Evolutionary conservation across 1,140 invertebrate species (phyloP).

Genomic region (Pseudomyrmex dendroicus): DNA sequence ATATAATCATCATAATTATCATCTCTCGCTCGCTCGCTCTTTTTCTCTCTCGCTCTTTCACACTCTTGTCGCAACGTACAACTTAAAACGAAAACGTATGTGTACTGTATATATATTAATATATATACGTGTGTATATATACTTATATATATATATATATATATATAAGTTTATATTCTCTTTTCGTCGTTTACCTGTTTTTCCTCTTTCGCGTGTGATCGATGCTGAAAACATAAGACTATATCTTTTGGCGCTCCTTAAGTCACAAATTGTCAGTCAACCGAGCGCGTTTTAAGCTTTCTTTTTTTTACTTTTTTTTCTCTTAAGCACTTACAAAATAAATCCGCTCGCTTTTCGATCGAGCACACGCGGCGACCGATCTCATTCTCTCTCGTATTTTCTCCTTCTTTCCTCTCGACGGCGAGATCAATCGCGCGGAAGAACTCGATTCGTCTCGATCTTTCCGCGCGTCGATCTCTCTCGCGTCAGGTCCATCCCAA

Average conservation of each 20-base stretch:
- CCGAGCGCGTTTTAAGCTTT: slow-evolving; percentile 40
- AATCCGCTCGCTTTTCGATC: slow-evolving; percentile 16
- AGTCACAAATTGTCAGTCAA: slow-evolving; percentile 57
- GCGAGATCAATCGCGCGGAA: slow-evolving; percentile 9
- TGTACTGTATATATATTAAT: background rate
- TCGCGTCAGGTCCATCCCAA: background rate
- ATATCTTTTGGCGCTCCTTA: slow-evolving; percentile 29
- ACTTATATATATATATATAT: background rate
- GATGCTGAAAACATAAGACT: slow-evolving; percentile 48
- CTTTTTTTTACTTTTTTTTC: background rate
- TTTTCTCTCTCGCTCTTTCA: background rate
- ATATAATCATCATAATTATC: slow-evolving; percentile 40
- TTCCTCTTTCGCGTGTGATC: slow-evolving; percentile 19
- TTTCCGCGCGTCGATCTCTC: background rate
- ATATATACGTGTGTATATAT: background rate
- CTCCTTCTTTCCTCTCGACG: background rate
- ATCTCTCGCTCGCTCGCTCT: background rate
- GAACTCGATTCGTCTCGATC: background rate
- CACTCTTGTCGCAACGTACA: slow-evolving; percentile 10
- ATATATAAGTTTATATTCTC: slow-evolving; percentile 19
- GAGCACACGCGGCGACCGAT: slow-evolving; percentile 43
- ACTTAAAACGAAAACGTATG: slow-evolving; percentile 6
- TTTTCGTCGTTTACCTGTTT: slow-evolving; percentile 10
- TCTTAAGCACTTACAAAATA: slow-evolving; percentile 54
- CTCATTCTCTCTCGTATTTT: background rate